Evolutionary conservation across 2,888 invertebrate species (phyloP).

Genomic region (Cephus runcator): DNA sequence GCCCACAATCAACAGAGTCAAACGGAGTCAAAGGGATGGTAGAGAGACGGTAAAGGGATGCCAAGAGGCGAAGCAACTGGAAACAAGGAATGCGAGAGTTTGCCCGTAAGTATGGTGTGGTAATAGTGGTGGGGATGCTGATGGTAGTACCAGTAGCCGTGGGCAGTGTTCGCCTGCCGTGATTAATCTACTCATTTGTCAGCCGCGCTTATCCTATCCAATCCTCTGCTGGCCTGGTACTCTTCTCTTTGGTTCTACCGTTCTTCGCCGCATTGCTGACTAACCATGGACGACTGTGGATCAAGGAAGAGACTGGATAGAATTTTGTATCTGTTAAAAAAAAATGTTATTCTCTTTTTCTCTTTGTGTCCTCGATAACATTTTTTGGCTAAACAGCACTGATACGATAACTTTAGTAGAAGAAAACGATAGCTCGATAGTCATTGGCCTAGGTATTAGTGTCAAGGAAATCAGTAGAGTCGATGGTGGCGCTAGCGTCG

Average conservation of each 20-base stretch:
- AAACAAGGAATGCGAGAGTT: constrained; percentile 19
- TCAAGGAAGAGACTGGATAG: neutral
- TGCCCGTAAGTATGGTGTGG: constrained; percentile 4
- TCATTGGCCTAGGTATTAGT: neutral
- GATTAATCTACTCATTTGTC: constrained; percentile 54
- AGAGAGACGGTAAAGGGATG: constrained; percentile 15
- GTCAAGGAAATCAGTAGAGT: neutral
- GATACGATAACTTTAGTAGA: neutral
- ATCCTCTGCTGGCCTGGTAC: constrained; percentile 23
- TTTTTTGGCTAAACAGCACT: neutral
- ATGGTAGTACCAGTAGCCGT: constrained; percentile 28
- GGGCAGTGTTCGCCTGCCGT: constrained; percentile 34
- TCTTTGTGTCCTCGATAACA: neutral
- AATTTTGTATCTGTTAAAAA: neutral
- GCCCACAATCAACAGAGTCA: neutral
- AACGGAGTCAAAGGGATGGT: constrained; percentile 5
- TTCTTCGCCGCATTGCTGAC: neutral
- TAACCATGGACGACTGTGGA: neutral
- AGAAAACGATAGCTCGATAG: neutral
- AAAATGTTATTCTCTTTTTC: neutral
- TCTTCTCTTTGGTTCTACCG: constrained; percentile 11
- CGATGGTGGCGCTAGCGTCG: neutral
- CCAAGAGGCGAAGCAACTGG: neutral
- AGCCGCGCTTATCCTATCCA: constrained; percentile 38
- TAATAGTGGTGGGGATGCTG: constrained; percentile 17